These are phyloP conservation scores for Takifugu ocellatus DNA, from an alignment of 2,797 vertebrate species.

Conservation along the genomic window DNA sequence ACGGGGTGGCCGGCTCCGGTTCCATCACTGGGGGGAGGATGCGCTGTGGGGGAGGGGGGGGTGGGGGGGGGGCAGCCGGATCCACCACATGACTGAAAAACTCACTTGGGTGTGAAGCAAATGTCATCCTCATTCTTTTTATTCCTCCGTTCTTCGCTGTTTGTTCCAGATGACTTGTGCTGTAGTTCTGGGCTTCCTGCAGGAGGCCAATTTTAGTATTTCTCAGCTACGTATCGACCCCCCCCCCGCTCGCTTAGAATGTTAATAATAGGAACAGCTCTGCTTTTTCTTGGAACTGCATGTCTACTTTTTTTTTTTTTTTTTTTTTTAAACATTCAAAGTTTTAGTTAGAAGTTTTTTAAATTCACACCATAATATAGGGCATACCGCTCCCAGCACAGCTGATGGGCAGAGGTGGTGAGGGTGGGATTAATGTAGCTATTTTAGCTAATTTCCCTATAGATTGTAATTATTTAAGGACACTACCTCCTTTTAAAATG, in stretches of 20 bases:
- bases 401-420: not conserved
- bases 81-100: constrained; percentile 32
- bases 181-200: constrained; percentile 10
- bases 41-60: not conserved
- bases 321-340: no score
- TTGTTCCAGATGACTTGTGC: constrained; percentile 39
- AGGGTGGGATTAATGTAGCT: not conserved
- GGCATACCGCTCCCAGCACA: no score
- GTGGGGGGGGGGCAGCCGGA: constrained; percentile 1
- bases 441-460: not conserved
- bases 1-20: constrained; percentile 53
- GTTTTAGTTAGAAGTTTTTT: no score
- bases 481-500: no score
- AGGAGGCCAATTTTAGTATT: constrained; percentile 5
- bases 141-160: constrained; percentile 17
- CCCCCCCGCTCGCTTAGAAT: no score
- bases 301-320: no score
- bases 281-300: no score
- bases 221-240: not conserved
- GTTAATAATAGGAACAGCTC: no score
- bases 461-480: no score
- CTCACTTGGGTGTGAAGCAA: constrained; percentile 58
- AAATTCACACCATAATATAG: no score
- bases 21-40: constrained; percentile 33
- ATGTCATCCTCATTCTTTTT: constrained; percentile 49